Evolutionary conservation across 1,140 invertebrate genomes (phyloP).

Genomic region (Helicoverpa zea): DNA sequence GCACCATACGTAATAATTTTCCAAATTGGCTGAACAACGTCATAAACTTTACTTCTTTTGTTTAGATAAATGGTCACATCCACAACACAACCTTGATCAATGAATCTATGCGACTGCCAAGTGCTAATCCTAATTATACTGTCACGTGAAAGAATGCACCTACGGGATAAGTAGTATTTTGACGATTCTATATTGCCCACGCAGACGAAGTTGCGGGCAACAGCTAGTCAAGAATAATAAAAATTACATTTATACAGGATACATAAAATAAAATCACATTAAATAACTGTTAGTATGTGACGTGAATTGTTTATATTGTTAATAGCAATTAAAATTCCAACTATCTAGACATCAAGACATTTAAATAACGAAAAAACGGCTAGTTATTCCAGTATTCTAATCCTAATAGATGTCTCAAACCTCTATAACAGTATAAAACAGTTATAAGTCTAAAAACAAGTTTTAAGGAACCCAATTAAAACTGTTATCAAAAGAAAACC

Average conservation of each 20-base stretch:
- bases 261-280: neutral
- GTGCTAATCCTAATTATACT: no score
- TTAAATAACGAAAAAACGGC: neutral
- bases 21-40: no score
- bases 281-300: conserved; percentile 8
- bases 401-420: neutral
- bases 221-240: neutral
- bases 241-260: conserved; percentile 3
- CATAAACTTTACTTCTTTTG: no score
- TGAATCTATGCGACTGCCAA: no score
- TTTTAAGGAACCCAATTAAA: conserved; percentile 27
- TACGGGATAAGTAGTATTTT: no score
- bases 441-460: conserved; percentile 1
- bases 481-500: conserved; percentile 20
- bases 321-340: neutral
- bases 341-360: neutral
- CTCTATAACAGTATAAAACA: conserved; percentile 28
- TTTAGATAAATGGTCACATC: no score
- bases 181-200: no score
- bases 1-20: no score
- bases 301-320: neutral
- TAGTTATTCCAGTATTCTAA: neutral
- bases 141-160: no score
- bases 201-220: no score
- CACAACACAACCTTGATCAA: no score